Conservation (phyloP, 2,797 vertebrate genomes). For the Eulemur coronatus region DNA sequence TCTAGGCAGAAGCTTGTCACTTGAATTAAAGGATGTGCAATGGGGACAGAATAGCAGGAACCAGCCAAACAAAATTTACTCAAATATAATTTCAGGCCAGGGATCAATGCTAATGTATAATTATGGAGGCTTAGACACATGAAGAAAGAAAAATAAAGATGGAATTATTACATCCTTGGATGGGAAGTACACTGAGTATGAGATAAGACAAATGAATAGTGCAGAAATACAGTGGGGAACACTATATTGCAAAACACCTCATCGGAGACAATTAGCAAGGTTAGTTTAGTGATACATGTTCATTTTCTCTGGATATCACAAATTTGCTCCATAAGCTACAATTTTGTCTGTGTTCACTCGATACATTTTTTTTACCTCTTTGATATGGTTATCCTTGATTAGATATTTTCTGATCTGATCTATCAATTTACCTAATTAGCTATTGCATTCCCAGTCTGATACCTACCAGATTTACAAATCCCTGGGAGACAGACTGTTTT, state of each 20-base stretch:
- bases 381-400: neutral
- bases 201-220: neutral
- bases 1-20: neutral
- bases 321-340: neutral
- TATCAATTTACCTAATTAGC: neutral
- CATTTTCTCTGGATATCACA: neutral
- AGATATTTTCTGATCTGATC: neutral
- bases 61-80: neutral
- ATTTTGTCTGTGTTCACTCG: neutral
- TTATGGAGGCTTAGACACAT: neutral
- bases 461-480: neutral
- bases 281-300: neutral
- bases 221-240: neutral
- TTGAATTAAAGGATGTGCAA: neutral
- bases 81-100: neutral
- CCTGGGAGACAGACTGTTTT: neutral
- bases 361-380: neutral
- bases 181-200: neutral
- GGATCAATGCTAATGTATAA: neutral
- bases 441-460: neutral
- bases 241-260: neutral
- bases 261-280: neutral
- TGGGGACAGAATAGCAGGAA: neutral
- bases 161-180: neutral
- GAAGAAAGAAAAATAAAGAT: neutral